These are phyloP conservation scores for Pongo abelii DNA, from an alignment of 2,113 vertebrate genomes.

Conservation along the genomic window DNA sequence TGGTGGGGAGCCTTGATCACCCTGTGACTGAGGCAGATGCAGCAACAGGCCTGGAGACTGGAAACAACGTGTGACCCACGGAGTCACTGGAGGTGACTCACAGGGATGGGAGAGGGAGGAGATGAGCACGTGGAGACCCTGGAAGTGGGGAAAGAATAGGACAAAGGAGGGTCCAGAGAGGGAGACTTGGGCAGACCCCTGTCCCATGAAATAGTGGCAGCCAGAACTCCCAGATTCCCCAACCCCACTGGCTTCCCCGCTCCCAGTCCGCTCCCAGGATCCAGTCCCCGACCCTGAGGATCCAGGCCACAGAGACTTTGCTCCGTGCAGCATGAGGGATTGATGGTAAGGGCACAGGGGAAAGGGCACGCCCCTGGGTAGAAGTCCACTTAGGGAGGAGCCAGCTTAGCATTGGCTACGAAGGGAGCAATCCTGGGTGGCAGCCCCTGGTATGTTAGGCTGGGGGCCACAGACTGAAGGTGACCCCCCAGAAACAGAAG, in stretches of 20 bases:
- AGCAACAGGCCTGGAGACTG: neutral
- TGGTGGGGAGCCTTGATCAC: neutral
- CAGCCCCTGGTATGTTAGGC: neutral
- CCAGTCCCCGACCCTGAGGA: too few relatives aligned
- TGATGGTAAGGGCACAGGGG: neutral
- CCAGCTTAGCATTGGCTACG: neutral
- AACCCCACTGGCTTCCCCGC: neutral
- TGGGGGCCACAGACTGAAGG: neutral
- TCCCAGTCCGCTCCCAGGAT: neutral
- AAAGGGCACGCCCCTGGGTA: neutral
- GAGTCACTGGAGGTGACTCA: neutral
- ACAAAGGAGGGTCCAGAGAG: neutral
- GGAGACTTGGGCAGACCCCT: neutral
- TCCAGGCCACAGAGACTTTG: neutral
- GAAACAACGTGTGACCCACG: neutral
- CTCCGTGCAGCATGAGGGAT: neutral
- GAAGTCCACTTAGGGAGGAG: neutral
- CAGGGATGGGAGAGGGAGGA: too few relatives aligned
- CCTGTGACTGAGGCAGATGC: neutral
- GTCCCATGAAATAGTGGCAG: neutral
- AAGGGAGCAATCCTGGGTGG: neutral
- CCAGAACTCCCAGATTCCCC: neutral
- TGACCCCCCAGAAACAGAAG: neutral
- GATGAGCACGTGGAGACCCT: neutral
- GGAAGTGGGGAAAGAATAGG: neutral